Conservation (phyloP, 2,888 invertebrate species). For the Diadromus collaris region DNA sequence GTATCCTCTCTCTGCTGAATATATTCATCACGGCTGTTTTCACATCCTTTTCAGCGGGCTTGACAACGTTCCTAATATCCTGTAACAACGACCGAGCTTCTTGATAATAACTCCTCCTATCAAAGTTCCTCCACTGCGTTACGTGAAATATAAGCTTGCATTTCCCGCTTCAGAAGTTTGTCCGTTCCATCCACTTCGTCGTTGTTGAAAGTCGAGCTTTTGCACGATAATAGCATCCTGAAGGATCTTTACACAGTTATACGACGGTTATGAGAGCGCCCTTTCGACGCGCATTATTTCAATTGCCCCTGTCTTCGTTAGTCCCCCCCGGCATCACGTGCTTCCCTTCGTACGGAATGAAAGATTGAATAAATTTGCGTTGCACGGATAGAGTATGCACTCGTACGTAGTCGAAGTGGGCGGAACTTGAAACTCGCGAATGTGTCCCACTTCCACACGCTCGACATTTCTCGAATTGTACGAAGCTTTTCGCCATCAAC, state of each 20-base stretch:
- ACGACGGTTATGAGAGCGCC: conserved; percentile 35
- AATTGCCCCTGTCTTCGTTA: conserved; percentile 65
- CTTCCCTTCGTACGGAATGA: conserved; percentile 44
- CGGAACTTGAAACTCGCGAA: not conserved
- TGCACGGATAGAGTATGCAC: not conserved
- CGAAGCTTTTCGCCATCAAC: conserved; percentile 28
- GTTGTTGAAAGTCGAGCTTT: not conserved
- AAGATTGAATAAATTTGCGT: conserved; percentile 64
- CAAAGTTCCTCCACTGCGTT: not conserved
- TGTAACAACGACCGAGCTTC: not conserved
- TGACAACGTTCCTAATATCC: not conserved
- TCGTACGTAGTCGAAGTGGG: conserved; percentile 9
- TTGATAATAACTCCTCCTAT: not conserved
- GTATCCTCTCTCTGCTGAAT: no score
- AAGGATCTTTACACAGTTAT: conserved; percentile 23
- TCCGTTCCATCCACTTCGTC: not conserved
- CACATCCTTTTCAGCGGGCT: not conserved
- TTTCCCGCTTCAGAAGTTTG: conserved; percentile 1
- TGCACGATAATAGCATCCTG: conserved; percentile 1
- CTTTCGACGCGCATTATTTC: conserved; percentile 55
- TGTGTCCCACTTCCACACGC: not conserved
- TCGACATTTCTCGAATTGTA: not conserved
- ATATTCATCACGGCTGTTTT: no score
- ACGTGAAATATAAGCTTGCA: not conserved
- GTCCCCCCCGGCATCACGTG: conserved; percentile 49